Evolutionary conservation across 2,888 invertebrate genomes (phyloP), one percentile per base, ranked within the genome.

Genomic region (Xestoiulus laeticollis): DNA sequence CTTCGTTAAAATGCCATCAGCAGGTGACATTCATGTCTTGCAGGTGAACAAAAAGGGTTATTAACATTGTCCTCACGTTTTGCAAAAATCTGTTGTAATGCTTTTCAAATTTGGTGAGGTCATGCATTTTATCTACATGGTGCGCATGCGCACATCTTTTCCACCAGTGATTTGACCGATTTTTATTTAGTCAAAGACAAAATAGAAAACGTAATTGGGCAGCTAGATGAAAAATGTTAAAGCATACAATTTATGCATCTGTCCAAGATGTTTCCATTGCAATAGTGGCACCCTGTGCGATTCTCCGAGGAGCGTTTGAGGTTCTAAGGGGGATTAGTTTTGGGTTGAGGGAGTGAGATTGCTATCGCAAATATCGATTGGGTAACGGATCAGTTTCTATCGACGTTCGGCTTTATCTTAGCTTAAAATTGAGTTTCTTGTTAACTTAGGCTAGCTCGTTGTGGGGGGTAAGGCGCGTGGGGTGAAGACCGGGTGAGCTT

Each of bases 331-430:
- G 59, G 22, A 22, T 59, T 59, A 22, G 59, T 59, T 59, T 59
- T 59, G 53, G 1, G 59, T 59, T 59, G 59, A 59, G 59, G 59
- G 59, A 59, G 59, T 22, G 59, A 59, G 59, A 59, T 59, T 59
- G 59, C 59, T 4, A 59, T 59, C 59, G 59, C 59, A 59, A n/a
- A 59, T 59, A 59, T 59, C 59, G 22, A 59, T 59, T 59, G 59
- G 22, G 22, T 59, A 59, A 59, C 59, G 59, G 59, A 59, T 59
- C 59, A 59, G 59, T 59, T 59, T 59, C 59, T 59, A 59, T 59
- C 59, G 22, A 59, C 59, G 59, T 22, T 59, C 59, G 59, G 59
- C 59, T 59, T 59, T 59, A 59, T 59, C 22, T 59, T 59, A 59
- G 59, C 59, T 59, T 59, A 22, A 59, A 59, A 59, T 59, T 22